Percentiles rank a stretch among this genome's conserved stretches.
phyloP scores from a whole-genome alignment of 2,888 invertebrate species.

The Leucozona laternaria region DNA sequence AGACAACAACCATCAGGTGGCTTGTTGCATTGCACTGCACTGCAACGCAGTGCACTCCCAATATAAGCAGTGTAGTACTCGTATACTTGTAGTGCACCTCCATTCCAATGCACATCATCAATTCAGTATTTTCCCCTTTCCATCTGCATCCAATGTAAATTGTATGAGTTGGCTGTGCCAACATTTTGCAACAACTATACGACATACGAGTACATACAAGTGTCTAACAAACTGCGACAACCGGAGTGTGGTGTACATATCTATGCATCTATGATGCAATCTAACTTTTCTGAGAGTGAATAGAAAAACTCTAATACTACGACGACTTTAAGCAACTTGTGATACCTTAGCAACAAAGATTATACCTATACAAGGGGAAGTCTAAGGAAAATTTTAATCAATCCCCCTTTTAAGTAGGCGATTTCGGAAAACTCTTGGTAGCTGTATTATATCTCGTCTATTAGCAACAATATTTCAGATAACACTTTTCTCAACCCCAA shows the following conservation, averaged over 20 bases:
- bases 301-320: constrained; percentile 35
- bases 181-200: constrained; percentile 49
- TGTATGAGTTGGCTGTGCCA: constrained; percentile 34
- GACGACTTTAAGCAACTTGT: constrained; percentile 2
- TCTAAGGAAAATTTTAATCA: constrained; percentile 34
- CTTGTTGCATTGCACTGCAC: constrained; percentile 9
- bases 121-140: constrained; percentile 1
- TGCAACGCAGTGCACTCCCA: constrained; percentile 5
- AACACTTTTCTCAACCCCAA: constrained; percentile 72
- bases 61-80: not conserved
- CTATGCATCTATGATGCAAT: constrained; percentile 62
- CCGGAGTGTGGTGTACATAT: constrained; percentile 12
- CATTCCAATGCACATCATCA: constrained; percentile 51
- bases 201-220: constrained; percentile 10
- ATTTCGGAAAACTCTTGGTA: constrained; percentile 67
- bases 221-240: constrained; percentile 53
- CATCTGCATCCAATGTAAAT: not conserved
- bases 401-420: not conserved
- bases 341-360: constrained; percentile 17
- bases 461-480: constrained; percentile 72
- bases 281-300: constrained; percentile 48
- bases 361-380: constrained; percentile 23
- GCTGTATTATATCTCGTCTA: constrained; percentile 38
- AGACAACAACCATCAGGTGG: constrained; percentile 26
- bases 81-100: constrained; percentile 18